These are phyloP conservation scores for Adrianichthys oophorus DNA, from an alignment of 2,797 vertebrate genomes.

Conservation along the genomic window DNA sequence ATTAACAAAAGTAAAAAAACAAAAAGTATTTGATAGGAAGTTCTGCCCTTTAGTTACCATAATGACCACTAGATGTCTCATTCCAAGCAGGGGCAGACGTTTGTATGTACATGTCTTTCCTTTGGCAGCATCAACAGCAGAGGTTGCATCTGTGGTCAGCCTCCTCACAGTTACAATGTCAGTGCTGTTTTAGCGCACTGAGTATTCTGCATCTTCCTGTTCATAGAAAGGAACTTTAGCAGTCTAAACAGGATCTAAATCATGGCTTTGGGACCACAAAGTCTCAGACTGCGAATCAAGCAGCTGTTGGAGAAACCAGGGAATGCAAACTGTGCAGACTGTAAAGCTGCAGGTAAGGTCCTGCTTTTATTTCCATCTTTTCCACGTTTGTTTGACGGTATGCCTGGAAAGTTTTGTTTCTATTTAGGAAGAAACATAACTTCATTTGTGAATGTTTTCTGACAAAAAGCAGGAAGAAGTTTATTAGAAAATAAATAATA, in stretches of 20 bases:
- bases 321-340: constrained; percentile 68
- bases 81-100: background rate
- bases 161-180: background rate
- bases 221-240: constrained; percentile 16
- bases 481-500: too few relatives aligned
- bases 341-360: constrained; percentile 63
- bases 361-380: background rate
- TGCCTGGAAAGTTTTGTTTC: too few relatives aligned
- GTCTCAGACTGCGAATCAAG: constrained; percentile 43
- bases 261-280: constrained; percentile 49
- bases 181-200: background rate
- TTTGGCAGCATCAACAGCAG: background rate
- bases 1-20: too few relatives aligned
- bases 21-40: too few relatives aligned
- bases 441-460: too few relatives aligned
- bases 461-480: too few relatives aligned
- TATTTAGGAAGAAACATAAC: too few relatives aligned
- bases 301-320: constrained; percentile 58
- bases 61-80: constrained; percentile 51
- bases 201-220: constrained; percentile 8
- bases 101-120: background rate
- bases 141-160: background rate
- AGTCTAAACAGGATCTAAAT: background rate
- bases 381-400: background rate
- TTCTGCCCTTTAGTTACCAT: too few relatives aligned